Evolutionary conservation across 2,888 invertebrate species (phyloP), one percentile per base, ranked within the genome.

Genomic region (Carabus problematicus): DNA sequence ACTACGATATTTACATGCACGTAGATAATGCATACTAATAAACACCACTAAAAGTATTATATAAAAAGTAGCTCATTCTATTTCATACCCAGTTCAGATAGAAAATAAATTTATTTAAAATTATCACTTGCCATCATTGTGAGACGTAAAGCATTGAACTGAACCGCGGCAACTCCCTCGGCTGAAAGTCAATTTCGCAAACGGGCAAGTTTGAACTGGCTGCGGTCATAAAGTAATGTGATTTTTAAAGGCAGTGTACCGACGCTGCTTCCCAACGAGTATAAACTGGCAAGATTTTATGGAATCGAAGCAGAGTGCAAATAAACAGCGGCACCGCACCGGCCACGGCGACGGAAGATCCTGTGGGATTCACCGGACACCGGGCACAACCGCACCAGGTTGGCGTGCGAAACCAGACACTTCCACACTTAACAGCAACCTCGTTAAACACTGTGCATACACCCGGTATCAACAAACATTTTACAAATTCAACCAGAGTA

Each of bases 41-140:
- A n/a, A n/a, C n/a, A n/a, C n/a, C n/a, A n/a, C n/a, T n/a, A n/a
- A n/a, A n/a, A n/a, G n/a, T n/a, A n/a, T n/a, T n/a, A n/a, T n/a
- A 6, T 3, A 29, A 29, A 29, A 29, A 6, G 6, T 29, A 29
- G 29, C 6, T 29, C 29, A 3, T 29, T 29, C 29, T 29, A 29
- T 29, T 29, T 29, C 29, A 29, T 29, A 29, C 29, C 6, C 6
- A 29, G 6, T 6, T 29, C 29, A 29, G 29, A 29, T 29, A 3
- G 18, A 39, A 39, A 16, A 39, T 59, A 41, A 41, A 43, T 59
- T 59, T 59, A 41, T 59, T 8, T 59, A 42, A 59, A 41, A n/a
- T 6, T 29, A n/a, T 29, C 40, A 39, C 59, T 41, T 59, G 39
- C 59, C 40, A 39, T 59, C 59, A 41, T 43, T 39, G 58, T 39